A percentile compares a stretch with the other conserved stretches of the same genome.
Evolutionary conservation across 2,797 vertebrate species (phyloP).

Genomic region (Trachops cirrhosus): DNA sequence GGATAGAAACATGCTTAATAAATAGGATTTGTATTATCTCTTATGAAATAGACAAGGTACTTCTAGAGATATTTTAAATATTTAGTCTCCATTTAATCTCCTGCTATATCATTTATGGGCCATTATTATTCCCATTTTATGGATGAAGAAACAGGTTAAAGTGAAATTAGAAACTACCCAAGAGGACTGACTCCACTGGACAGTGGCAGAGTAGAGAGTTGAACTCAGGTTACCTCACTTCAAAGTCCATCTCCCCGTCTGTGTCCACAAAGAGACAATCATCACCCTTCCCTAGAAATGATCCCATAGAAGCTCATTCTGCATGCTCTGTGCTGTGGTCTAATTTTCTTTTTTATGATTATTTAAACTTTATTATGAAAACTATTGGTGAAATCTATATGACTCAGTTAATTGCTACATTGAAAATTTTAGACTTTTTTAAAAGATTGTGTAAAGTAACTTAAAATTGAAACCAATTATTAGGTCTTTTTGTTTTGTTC

Average conservation of each 20-base stretch:
- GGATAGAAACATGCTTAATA: not conserved
- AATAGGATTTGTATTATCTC: not conserved
- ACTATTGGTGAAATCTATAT: not conserved
- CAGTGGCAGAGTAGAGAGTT: not conserved
- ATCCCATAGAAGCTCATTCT: not conserved
- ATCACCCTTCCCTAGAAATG: not conserved
- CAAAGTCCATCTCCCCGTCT: not conserved
- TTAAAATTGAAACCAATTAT: not conserved
- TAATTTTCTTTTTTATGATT: not conserved
- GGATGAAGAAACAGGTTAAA: not conserved
- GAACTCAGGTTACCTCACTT: not conserved
- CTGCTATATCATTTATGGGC: not conserved
- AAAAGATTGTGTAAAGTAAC: not conserved
- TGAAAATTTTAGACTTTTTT: not conserved
- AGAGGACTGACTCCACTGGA: slow-evolving; percentile 30
- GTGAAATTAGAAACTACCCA: not conserved
- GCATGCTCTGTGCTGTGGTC: not conserved
- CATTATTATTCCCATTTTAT: not conserved
- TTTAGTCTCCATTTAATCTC: not conserved
- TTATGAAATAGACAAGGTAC: not conserved
- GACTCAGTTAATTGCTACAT: not conserved
- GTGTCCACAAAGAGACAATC: not conserved
- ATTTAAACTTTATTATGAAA: not conserved
- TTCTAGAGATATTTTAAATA: not conserved
- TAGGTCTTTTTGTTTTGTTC: not conserved